Percentiles rank a stretch among this genome's conserved stretches.
These are phyloP conservation scores for Gasteruption jaculator DNA, from an alignment of 2,888 invertebrate species.

Conservation along the genomic window DNA sequence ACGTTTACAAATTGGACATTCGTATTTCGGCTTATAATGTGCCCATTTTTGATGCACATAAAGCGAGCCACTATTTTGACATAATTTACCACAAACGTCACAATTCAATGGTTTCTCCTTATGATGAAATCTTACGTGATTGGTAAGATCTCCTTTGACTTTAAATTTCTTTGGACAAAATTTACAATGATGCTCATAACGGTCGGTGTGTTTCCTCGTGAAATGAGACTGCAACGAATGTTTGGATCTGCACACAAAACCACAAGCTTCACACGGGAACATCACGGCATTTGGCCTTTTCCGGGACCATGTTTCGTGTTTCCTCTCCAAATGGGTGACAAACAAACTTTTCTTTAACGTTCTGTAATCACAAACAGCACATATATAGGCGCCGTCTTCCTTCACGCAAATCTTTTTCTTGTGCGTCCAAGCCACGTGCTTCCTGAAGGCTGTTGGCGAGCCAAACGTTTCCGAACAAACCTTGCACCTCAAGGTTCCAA, in stretches of 20 bases:
- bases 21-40: constrained; percentile 47
- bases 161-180: constrained; percentile 46
- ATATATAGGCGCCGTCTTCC: constrained; percentile 43
- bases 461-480: constrained; percentile 42
- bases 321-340: constrained; percentile 40
- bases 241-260: constrained; percentile 46
- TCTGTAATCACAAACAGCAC: constrained; percentile 45
- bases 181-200: constrained; percentile 44
- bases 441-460: constrained; percentile 37
- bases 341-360: constrained; percentile 42
- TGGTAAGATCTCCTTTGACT: constrained; percentile 48
- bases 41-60: constrained; percentile 50
- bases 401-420: constrained; percentile 45
- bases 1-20: constrained; percentile 46
- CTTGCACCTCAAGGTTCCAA: constrained; percentile 37
- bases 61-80: constrained; percentile 45
- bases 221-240: constrained; percentile 49
- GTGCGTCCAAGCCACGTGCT: constrained; percentile 48
- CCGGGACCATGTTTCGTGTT: constrained; percentile 43
- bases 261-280: constrained; percentile 44
- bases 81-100: constrained; percentile 46
- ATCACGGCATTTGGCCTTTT: constrained; percentile 31
- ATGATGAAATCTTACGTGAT: constrained; percentile 47
- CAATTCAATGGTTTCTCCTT: constrained; percentile 48
- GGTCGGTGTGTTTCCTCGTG: constrained; percentile 46